phyloP scores from a whole-genome alignment of 2,888 invertebrate genomes.

The Sphecodes monilicornis region DNA sequence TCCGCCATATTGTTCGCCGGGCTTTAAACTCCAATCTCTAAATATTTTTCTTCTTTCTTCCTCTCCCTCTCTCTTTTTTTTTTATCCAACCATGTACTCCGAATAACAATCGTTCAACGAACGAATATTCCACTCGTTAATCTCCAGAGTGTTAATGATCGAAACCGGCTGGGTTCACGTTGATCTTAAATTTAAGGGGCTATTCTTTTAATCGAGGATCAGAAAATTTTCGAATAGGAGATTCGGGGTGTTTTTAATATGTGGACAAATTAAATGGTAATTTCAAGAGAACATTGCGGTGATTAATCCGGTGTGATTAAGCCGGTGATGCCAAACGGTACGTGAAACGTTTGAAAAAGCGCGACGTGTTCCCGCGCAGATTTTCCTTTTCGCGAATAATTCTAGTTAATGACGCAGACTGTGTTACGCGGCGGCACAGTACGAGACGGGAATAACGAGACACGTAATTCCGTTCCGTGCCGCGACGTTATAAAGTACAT shows the following conservation, averaged over 20 bases:
- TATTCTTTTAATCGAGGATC: background rate
- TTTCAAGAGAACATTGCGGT: background rate
- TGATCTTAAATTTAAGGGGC: no score
- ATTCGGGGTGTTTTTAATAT: background rate
- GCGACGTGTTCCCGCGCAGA: background rate
- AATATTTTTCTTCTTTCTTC: constrained; percentile 24
- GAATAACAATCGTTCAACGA: constrained; percentile 23
- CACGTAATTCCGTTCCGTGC: constrained; percentile 45
- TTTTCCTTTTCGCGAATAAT: constrained; percentile 39
- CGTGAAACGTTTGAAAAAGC: background rate
- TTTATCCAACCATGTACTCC: background rate
- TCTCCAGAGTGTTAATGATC: no score
- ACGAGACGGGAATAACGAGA: constrained; percentile 51
- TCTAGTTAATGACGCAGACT: constrained; percentile 51
- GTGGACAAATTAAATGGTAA: background rate
- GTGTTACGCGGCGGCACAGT: constrained; percentile 23
- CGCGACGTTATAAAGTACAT: constrained; percentile 54
- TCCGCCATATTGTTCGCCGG: constrained; percentile 71
- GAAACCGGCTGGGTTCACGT: no score
- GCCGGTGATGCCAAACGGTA: background rate
- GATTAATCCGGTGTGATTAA: no score
- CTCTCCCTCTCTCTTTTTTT: background rate
- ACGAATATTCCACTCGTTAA: no score
- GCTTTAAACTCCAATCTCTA: constrained; percentile 56
- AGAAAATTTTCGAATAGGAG: background rate